phyloP scores from a whole-genome alignment of 2,797 vertebrate species.

The Galago senegalensis region DNA sequence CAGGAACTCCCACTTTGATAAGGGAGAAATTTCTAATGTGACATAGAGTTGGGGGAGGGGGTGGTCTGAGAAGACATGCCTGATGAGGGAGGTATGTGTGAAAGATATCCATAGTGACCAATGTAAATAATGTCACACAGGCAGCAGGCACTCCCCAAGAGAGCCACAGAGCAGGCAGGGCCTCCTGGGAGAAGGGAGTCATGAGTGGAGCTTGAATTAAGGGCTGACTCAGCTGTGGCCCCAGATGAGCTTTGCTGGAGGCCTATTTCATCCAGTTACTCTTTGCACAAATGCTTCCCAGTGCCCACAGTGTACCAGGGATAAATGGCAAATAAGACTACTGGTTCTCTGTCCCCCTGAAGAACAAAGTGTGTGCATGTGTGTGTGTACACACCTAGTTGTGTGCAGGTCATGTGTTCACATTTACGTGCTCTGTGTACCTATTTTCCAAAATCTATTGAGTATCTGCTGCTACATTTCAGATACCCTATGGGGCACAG shows the following conservation, averaged over 20 bases:
- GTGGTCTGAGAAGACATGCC: neutral
- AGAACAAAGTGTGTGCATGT: neutral
- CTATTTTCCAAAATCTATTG: neutral
- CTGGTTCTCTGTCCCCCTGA: neutral
- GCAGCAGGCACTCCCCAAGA: neutral
- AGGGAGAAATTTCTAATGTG: neutral
- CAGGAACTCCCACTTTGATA: neutral
- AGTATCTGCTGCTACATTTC: neutral
- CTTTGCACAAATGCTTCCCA: neutral
- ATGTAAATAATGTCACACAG: accelerated
- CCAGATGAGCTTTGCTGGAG: neutral
- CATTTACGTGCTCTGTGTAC: neutral
- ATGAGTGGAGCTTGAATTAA: neutral
- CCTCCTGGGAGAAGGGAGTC: neutral
- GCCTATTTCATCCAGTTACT: neutral
- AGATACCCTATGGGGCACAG: accelerated
- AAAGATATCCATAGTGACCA: neutral
- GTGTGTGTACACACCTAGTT: accelerated
- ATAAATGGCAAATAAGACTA: neutral
- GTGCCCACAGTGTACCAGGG: neutral
- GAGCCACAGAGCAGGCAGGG: neutral
- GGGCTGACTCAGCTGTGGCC: neutral
- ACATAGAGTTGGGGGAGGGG: neutral
- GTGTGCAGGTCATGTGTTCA: too few species aligned
- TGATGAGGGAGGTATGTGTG: neutral